phyloP scores from a whole-genome alignment of 2,113 vertebrate genomes.

The Leucopternis melanops region DNA sequence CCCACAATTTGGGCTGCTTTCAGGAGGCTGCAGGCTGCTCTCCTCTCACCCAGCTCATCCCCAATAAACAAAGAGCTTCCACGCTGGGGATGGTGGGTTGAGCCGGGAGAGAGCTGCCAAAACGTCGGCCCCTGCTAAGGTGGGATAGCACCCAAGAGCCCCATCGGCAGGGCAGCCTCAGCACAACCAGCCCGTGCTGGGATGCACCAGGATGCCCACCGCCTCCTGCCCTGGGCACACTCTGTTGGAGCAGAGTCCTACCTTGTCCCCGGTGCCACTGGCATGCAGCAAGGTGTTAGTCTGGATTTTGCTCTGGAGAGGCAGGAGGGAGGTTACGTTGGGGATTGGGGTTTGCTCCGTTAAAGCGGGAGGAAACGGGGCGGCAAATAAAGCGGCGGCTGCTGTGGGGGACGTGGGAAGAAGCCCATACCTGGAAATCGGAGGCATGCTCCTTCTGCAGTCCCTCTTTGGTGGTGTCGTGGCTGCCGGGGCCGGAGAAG shows the following conservation, averaged over 20 bases:
- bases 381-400: conserved; percentile 64
- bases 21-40: not conserved
- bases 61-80: not conserved
- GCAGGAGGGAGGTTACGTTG: conserved; percentile 21
- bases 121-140: not conserved
- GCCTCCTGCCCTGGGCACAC: conserved; percentile 54
- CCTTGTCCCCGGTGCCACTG: conserved; percentile 43
- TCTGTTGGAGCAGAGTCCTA: conserved; percentile 78
- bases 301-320: conserved; percentile 28
- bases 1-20: not conserved
- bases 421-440: conserved; percentile 81
- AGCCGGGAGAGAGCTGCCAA: not conserved
- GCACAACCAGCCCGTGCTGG: not conserved
- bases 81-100: not conserved
- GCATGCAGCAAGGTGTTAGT: conserved; percentile 74
- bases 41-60: not conserved
- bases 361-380: conserved; percentile 61
- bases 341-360: conserved; percentile 8
- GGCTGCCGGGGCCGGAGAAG: conserved; percentile 51
- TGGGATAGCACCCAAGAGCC: not conserved
- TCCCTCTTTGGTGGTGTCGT: conserved; percentile 68
- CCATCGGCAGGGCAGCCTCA: not conserved
- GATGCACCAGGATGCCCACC: not conserved
- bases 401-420: not conserved
- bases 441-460: conserved; percentile 68